Evolutionary conservation across 2,113 vertebrate genomes (phyloP).

Genomic region (Rhinichthys klamathensis): DNA sequence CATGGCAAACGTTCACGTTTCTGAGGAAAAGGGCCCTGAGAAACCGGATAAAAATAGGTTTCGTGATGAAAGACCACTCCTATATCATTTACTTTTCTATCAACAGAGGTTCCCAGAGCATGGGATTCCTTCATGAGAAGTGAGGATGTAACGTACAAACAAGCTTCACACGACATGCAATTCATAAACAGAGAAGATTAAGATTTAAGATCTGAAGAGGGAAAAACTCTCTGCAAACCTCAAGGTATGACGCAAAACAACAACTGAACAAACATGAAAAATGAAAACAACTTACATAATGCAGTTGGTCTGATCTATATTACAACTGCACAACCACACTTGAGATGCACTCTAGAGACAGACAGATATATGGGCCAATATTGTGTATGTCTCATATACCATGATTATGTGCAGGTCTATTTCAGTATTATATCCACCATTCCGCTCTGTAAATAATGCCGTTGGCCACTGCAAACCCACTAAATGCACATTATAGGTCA

Average conservation of each 20-base stretch:
- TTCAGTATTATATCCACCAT: not conserved
- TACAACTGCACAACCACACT: not conserved
- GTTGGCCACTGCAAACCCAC: too few relatives aligned
- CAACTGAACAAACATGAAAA: conserved; percentile 18
- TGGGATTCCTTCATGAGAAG: conserved; percentile 13
- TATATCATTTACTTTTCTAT: conserved; percentile 1
- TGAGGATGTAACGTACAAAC: not conserved
- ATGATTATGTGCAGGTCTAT: too few relatives aligned
- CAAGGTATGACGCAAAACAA: conserved; percentile 15
- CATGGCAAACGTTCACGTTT: not conserved
- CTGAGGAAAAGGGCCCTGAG: conserved; percentile 8
- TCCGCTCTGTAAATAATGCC: too few relatives aligned
- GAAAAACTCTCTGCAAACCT: conserved; percentile 8
- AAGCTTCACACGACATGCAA: not conserved
- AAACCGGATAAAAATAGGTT: conserved; percentile 2
- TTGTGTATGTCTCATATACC: too few relatives aligned
- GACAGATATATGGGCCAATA: not conserved
- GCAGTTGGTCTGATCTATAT: not conserved
- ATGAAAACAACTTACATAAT: conserved; percentile 16
- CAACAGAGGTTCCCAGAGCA: conserved; percentile 10
- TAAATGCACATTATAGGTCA: too few relatives aligned
- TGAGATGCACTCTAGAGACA: not conserved
- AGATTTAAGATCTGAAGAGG: not conserved
- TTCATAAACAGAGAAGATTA: conserved; percentile 7
- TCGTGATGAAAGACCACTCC: not conserved